A percentile compares a stretch with the other conserved stretches of the same genome.
These are phyloP conservation scores for Athene cunicularia DNA, from an alignment of 2,113 vertebrate genomes.

Conservation along the genomic window DNA sequence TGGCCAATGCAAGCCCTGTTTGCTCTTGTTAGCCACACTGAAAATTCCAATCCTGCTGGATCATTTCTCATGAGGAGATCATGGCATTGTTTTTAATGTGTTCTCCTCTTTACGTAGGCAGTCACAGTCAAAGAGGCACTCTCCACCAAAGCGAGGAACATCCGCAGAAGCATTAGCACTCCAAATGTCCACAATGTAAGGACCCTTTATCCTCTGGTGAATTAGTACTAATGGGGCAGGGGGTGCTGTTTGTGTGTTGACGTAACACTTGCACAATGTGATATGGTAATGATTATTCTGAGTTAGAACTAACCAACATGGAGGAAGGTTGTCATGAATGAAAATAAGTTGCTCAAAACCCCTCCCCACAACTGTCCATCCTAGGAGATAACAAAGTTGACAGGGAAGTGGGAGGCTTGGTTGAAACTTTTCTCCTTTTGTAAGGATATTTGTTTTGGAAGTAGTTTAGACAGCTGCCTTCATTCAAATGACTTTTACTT, in stretches of 20 bases:
- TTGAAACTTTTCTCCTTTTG: neutral
- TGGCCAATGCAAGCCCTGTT: neutral
- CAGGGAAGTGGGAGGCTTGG: neutral
- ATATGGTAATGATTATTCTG: neutral
- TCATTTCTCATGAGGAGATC: neutral
- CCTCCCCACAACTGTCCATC: neutral
- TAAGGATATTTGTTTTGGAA: neutral
- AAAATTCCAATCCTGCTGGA: neutral
- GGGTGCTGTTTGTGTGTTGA: neutral
- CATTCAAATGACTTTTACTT: neutral
- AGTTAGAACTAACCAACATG: neutral
- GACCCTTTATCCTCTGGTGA: neutral
- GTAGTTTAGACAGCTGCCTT: neutral
- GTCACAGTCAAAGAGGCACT: constrained; percentile 93
- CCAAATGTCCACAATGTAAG: constrained; percentile 93
- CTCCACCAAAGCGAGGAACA: constrained; percentile 86
- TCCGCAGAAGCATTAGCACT: constrained; percentile 93
- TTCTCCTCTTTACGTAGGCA: constrained; percentile 73
- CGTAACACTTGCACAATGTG: neutral
- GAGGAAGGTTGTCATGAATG: neutral
- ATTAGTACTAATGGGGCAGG: neutral
- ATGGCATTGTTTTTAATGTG: neutral
- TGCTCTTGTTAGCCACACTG: neutral
- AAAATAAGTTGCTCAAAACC: neutral
- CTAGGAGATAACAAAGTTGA: neutral